Conservation (phyloP, 2,888 invertebrate genomes). For the Anodontia alba region DNA sequence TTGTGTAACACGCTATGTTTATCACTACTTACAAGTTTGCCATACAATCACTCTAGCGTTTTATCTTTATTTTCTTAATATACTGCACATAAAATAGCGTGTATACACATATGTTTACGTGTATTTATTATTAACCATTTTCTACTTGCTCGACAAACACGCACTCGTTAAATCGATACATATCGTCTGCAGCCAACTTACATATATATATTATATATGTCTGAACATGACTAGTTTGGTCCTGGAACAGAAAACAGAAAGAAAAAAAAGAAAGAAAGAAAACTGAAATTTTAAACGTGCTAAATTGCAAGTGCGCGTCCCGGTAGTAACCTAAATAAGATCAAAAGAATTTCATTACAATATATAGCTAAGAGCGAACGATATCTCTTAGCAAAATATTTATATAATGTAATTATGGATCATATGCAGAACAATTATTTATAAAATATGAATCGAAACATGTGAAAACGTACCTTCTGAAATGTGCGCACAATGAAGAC, state of each 20-base stretch:
- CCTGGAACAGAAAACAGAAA: background rate
- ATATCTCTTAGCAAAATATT: no score
- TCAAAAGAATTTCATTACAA: no score
- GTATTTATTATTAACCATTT: conserved; percentile 14
- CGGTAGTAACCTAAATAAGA: background rate
- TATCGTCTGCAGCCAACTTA: background rate
- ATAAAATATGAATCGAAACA: no score
- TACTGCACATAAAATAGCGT: background rate
- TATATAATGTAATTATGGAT: no score
- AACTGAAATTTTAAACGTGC: background rate
- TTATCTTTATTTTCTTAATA: background rate
- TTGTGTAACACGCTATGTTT: background rate
- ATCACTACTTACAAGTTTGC: background rate
- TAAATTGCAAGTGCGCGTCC: background rate
- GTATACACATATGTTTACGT: conserved; percentile 18
- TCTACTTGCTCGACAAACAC: conserved; percentile 1
- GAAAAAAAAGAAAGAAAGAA: no score
- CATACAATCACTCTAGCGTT: background rate
- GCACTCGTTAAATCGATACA: conserved; percentile 11
- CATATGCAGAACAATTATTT: no score
- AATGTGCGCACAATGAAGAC: no score
- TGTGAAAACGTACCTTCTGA: no score
- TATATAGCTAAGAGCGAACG: no score
- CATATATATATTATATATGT: background rate
- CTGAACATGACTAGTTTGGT: background rate